A percentile compares a stretch with the other conserved stretches of the same genome.
phyloP scores from a whole-genome alignment of 2,113 vertebrate genomes.

The Sakesphorus luctuosus region DNA sequence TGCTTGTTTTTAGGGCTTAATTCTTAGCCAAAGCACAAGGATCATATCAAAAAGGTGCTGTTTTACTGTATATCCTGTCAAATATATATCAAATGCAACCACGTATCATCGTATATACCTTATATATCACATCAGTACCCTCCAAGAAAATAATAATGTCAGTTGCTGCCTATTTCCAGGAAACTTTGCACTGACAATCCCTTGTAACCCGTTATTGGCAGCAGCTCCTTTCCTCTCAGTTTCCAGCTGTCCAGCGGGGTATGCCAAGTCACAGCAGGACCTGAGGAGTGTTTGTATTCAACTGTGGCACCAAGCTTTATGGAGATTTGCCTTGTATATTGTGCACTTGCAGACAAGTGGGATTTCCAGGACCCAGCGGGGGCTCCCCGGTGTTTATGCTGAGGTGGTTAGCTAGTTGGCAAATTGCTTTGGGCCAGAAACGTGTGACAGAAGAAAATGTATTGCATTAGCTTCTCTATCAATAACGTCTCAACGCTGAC shows the following conservation, averaged over 20 bases:
- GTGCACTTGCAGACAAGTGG: slow-evolving; percentile 84
- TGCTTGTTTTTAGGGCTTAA: slow-evolving; percentile 47
- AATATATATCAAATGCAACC: background rate
- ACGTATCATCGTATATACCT: background rate
- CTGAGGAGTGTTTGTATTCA: slow-evolving; percentile 85
- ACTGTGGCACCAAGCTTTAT: slow-evolving; percentile 75
- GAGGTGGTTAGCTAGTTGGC: slow-evolving; percentile 84
- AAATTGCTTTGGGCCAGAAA: slow-evolving; percentile 77
- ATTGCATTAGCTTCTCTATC: slow-evolving; percentile 72
- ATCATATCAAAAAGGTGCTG: background rate
- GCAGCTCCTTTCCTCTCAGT: slow-evolving; percentile 80
- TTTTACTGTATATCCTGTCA: slow-evolving; percentile 20
- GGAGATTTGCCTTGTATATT: slow-evolving; percentile 77
- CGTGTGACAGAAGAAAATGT: slow-evolving; percentile 70
- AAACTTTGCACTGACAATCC: slow-evolving; percentile 78
- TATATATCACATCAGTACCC: slow-evolving; percentile 57
- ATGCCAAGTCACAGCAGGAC: slow-evolving; percentile 97
- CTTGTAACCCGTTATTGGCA: slow-evolving; percentile 85
- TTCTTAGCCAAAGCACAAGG: slow-evolving; percentile 4
- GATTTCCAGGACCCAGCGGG: slow-evolving; percentile 87
- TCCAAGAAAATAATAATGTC: slow-evolving; percentile 69
- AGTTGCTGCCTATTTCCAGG: slow-evolving; percentile 56
- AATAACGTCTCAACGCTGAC: slow-evolving; percentile 59
- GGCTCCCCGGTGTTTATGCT: slow-evolving; percentile 82
- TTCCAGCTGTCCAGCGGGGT: slow-evolving; percentile 94